A percentile compares a stretch with the other conserved stretches of the same genome.
These are phyloP conservation scores for Acanthis flammea DNA, from an alignment of 2,797 vertebrate genomes.

Conservation along the genomic window DNA sequence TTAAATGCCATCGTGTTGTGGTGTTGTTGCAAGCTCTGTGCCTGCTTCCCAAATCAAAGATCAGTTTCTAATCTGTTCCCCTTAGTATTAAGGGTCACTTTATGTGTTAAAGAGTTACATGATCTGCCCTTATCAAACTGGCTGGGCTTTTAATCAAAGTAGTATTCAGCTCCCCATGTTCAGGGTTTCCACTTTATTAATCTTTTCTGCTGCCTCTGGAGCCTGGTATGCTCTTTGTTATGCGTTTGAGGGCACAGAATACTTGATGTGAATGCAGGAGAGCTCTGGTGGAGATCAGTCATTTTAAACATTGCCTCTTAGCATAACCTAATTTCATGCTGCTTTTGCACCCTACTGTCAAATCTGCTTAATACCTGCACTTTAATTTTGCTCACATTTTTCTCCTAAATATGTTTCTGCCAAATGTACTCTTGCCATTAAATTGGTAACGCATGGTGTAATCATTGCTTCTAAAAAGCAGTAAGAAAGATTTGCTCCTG, in stretches of 20 bases:
- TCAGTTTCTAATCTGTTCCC: not conserved
- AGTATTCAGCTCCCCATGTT: not conserved
- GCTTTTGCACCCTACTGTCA: not conserved
- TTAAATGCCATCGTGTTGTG: not conserved
- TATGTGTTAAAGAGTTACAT: not conserved
- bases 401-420: not conserved
- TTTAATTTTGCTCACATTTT: slow-evolving; percentile 37
- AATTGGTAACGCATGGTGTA: not conserved
- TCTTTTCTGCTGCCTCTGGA: not conserved
- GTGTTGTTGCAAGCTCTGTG: not conserved
- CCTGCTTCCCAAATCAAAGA: not conserved
- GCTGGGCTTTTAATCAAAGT: not conserved
- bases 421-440: not conserved
- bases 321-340: slow-evolving; percentile 41
- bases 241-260: not conserved
- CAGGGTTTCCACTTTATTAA: not conserved
- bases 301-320: slow-evolving; percentile 41
- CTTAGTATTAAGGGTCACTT: not conserved
- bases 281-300: not conserved
- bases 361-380: not conserved
- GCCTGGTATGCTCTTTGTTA: not conserved
- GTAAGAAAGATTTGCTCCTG: not conserved
- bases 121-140: not conserved
- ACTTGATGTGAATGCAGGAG: not conserved
- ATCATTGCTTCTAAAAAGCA: not conserved